These are phyloP conservation scores for Danio albolineatus DNA, from an alignment of 2,797 vertebrate genomes.

Conservation along the genomic window DNA sequence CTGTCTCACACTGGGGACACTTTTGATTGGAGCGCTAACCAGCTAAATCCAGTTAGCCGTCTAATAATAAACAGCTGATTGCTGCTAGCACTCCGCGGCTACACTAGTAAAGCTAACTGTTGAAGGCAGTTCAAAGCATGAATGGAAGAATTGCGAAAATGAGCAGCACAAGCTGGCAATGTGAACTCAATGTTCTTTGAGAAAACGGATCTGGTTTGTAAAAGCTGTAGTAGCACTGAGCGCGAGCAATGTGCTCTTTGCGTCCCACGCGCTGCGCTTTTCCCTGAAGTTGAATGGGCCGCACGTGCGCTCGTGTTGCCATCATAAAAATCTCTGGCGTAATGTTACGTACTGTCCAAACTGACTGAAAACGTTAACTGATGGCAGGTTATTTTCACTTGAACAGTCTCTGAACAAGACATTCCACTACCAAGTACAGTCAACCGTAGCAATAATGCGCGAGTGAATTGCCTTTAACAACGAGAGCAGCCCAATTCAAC, in stretches of 20 bases:
- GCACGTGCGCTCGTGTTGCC: conserved; percentile 40
- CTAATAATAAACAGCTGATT: conserved; percentile 63
- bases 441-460: not conserved
- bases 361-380: not conserved
- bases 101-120: conserved; percentile 33
- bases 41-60: conserved; percentile 60
- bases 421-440: not conserved
- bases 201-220: not conserved
- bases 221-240: not conserved
- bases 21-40: conserved; percentile 48
- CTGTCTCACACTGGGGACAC: conserved; percentile 26
- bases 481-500: not conserved
- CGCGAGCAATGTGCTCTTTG: not conserved
- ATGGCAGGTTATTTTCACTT: not conserved
- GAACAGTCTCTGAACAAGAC: not conserved
- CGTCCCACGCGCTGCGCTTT: not conserved
- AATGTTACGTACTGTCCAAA: not conserved
- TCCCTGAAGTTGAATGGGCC: conserved; percentile 35
- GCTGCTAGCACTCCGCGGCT: conserved; percentile 3
- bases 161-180: not conserved
- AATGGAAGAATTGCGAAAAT: not conserved
- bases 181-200: not conserved
- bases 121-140: not conserved
- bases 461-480: not conserved
- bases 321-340: conserved; percentile 1